Evolutionary conservation across 2,113 vertebrate species (phyloP), one percentile per base, ranked within the genome.

Genomic region (Odontophorus gujanensis): DNA sequence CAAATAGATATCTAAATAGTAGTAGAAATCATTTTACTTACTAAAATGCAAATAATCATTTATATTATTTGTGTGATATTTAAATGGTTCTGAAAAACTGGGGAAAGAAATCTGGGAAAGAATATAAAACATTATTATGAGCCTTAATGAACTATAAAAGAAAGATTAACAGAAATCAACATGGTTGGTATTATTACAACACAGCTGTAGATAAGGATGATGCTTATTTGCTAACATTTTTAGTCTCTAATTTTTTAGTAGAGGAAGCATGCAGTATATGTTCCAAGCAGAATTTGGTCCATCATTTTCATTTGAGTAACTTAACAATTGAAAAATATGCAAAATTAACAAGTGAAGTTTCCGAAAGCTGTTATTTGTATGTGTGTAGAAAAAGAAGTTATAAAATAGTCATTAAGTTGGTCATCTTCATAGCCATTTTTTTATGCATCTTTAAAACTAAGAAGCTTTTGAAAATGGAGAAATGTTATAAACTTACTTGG

Each of bases 341-440:
- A 80, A 34, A 72, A 57, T 13, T 59, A 78, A 7, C 30, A 36
- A 13, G 30, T 43, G 22, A 92, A 83, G 83, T 72, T 67, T 57
- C 43, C 48, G 76, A 72, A 88, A 74, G 30, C 13, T 72, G 11
- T 7, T 71, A 51, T 43, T 72, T n/a, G 1, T 59, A 13, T 43
- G 22, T 13, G 6, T 71, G 25, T 63, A n/a, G 32, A 88, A 42
- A 50, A 5, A 4, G 8, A 86, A 75, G 25, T n/a, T 25, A 38
- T 83, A 20, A 90, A 86, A 74, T 19, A 88, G 6, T 13, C 19
- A 42, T 38, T 80, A 15, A 43, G 9, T 9, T 28, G 36, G 25
- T 32, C 30, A 53, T 85, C 79, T 93, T 95, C 81, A 81, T 40
- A 65, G 42, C 9, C n/a, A 38, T 85, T 93, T 93, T 93, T 93